Percentiles rank a stretch among this genome's conserved stretches.
Evolutionary conservation across 1,140 invertebrate genomes (phyloP).

Genomic region (Bombus sibiricus): DNA sequence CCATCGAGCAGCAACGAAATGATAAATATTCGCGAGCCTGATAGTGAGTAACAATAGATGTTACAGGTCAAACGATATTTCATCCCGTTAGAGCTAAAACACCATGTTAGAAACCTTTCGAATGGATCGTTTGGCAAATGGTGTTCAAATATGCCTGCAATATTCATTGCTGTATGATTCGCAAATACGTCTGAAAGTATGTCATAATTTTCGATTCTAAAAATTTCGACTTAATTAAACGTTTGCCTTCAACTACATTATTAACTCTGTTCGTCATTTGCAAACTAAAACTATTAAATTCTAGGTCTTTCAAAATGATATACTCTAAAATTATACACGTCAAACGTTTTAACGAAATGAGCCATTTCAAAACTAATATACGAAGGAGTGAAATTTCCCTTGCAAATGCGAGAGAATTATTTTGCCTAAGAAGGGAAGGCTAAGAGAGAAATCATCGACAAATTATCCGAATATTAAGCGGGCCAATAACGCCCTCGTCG

Average conservation of each 20-base stretch:
- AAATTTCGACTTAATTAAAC: not conserved
- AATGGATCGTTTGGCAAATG: slow-evolving; percentile 37
- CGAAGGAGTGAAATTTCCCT: not conserved
- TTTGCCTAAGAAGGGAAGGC: not conserved
- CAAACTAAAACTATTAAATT: not conserved
- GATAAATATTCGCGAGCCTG: slow-evolving; percentile 12
- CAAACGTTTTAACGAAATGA: not conserved
- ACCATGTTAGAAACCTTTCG: slow-evolving; percentile 27
- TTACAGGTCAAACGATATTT: slow-evolving; percentile 16
- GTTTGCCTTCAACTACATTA: not conserved
- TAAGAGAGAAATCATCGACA: slow-evolving; percentile 33
- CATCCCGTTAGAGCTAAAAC: slow-evolving; percentile 27
- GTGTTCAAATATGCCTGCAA: slow-evolving; percentile 39
- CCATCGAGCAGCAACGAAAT: slow-evolving; percentile 8
- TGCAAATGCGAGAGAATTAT: slow-evolving; percentile 5
- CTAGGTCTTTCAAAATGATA: not conserved
- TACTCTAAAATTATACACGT: not conserved
- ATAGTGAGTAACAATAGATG: slow-evolving; percentile 14
- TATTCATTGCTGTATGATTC: slow-evolving; percentile 10
- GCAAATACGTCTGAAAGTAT: not conserved
- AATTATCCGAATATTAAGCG: slow-evolving; percentile 46
- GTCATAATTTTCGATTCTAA: not conserved
- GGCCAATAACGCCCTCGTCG: slow-evolving; percentile 25
- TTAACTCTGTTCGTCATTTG: not conserved
- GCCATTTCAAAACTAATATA: not conserved